Percentiles rank a stretch among this genome's conserved stretches.
phyloP scores from a whole-genome alignment of 2,888 invertebrate genomes.

The Exocentrus adspersus region DNA sequence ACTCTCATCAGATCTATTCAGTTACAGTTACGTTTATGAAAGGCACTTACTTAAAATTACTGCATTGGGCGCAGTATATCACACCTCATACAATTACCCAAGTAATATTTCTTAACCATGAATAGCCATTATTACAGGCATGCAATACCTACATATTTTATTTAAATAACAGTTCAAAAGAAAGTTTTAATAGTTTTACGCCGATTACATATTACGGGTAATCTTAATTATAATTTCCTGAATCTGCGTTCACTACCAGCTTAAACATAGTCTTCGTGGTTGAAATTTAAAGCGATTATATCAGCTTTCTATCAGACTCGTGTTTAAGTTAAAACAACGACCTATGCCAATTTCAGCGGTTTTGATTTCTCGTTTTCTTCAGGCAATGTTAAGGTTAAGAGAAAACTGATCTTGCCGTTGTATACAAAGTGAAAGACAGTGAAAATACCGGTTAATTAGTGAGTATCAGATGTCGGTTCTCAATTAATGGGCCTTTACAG shows the following conservation, averaged over 20 bases:
- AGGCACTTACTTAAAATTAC: too few species aligned
- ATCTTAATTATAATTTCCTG: constrained; percentile 4
- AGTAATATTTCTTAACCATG: background rate
- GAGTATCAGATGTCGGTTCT: too few species aligned
- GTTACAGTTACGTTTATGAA: too few species aligned
- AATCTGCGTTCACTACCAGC: background rate
- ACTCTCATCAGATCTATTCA: too few species aligned
- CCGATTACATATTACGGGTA: background rate
- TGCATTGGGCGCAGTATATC: too few species aligned
- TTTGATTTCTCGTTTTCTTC: background rate
- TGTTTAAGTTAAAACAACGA: background rate
- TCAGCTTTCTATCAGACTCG: constrained; percentile 5
- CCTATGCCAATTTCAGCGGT: background rate
- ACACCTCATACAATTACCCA: too few species aligned
- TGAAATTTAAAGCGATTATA: background rate
- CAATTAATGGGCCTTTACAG: too few species aligned
- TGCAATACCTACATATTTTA: too few species aligned
- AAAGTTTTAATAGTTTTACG: background rate
- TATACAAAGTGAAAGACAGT: constrained; percentile 2
- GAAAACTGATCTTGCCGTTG: background rate
- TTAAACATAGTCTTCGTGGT: background rate
- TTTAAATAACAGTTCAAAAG: background rate
- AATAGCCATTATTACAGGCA: background rate
- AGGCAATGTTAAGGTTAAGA: constrained; percentile 6
- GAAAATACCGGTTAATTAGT: background rate